Evolutionary conservation across 2,888 invertebrate genomes (phyloP).

Genomic region (Acleris sparsana): DNA sequence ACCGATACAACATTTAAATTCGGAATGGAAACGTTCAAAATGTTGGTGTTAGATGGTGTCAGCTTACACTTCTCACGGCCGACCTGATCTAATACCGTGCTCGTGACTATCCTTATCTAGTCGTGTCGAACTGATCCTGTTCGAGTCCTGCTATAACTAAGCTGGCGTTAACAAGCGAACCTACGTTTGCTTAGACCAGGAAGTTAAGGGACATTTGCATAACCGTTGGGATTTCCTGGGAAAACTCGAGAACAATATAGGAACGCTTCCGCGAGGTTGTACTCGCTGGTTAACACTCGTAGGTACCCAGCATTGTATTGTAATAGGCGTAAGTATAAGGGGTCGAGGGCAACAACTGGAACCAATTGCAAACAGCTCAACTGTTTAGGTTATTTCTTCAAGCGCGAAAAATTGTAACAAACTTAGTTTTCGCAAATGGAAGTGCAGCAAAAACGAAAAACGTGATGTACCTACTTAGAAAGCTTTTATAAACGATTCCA

Average conservation of each 20-base stretch:
- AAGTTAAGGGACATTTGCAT: slow-evolving; percentile 73
- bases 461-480: neutral
- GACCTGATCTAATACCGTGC: slow-evolving; percentile 50
- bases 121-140: slow-evolving; percentile 66
- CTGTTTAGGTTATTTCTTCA: neutral
- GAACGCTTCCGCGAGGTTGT: slow-evolving; percentile 55
- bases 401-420: neutral
- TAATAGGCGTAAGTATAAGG: slow-evolving; percentile 19
- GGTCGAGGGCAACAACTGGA: slow-evolving; percentile 16
- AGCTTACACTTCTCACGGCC: slow-evolving; percentile 34
- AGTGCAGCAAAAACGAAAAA: neutral
- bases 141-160: slow-evolving; percentile 59
- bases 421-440: neutral
- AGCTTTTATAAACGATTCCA: neutral
- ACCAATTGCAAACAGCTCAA: slow-evolving; percentile 2
- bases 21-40: slow-evolving; percentile 2
- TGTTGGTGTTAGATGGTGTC: slow-evolving; percentile 17
- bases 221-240: slow-evolving; percentile 71
- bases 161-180: slow-evolving; percentile 66
- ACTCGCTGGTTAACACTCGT: slow-evolving; percentile 47
- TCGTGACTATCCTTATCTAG: slow-evolving; percentile 76
- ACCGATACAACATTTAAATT: too few species aligned
- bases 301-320: slow-evolving; percentile 37
- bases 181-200: slow-evolving; percentile 58
- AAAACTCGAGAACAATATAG: slow-evolving; percentile 68